These are phyloP conservation scores for Trachymyrmex cornetzi DNA, from an alignment of 1,140 invertebrate genomes.

Conservation along the genomic window DNA sequence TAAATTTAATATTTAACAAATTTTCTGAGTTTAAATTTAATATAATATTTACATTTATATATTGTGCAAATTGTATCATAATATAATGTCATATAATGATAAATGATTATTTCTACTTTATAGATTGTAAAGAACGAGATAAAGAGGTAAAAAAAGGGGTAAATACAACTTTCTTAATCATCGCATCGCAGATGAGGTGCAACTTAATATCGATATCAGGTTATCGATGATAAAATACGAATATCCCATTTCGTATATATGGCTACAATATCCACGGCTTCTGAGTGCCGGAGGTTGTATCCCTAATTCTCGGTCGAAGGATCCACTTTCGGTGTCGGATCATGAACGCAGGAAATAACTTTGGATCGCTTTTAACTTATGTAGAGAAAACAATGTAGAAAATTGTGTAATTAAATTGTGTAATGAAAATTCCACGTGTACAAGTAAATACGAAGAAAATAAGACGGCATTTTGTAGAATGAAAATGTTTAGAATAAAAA, in stretches of 20 bases:
- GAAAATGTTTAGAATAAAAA: background rate
- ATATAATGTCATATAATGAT: background rate
- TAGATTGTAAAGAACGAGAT: background rate
- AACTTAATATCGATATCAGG: background rate
- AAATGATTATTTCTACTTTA: background rate
- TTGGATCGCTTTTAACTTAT: background rate
- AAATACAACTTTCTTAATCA: background rate
- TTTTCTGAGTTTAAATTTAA: background rate
- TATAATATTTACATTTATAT: background rate
- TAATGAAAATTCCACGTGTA: background rate
- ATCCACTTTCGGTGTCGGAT: background rate
- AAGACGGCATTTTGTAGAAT: background rate
- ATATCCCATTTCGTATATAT: background rate
- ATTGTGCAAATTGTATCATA: background rate
- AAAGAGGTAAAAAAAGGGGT: background rate
- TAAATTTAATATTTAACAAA: background rate
- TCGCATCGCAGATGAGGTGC: background rate
- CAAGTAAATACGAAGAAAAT: background rate
- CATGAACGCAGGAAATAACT: background rate
- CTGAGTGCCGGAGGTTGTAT: background rate
- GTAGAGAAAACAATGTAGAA: background rate
- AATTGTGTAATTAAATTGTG: background rate
- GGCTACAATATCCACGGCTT: background rate
- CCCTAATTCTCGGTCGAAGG: background rate
- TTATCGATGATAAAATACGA: slow-evolving; percentile 13